phyloP scores from a whole-genome alignment of 2,113 vertebrate genomes.

The Donacobius atricapilla region DNA sequence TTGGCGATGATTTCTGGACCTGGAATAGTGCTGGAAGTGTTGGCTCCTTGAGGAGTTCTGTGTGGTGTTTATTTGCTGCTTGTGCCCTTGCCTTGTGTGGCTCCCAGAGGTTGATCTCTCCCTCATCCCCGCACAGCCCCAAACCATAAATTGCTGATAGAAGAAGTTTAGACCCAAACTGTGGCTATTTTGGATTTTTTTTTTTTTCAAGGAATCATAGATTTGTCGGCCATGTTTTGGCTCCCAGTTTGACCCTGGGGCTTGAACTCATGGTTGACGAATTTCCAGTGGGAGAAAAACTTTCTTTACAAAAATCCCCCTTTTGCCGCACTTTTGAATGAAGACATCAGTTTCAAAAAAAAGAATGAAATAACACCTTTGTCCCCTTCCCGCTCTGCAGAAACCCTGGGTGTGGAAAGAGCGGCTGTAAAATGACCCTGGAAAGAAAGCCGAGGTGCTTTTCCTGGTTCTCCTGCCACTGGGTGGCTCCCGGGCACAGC shows the following conservation, averaged over 20 bases:
- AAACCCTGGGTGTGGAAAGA: background rate
- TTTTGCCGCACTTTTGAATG: fast-evolving
- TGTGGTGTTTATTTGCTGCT: background rate
- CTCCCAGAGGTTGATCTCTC: background rate
- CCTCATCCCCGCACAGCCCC: background rate
- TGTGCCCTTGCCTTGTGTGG: background rate
- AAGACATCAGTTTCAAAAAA: fast-evolving
- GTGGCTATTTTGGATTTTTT: background rate
- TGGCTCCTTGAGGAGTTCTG: background rate
- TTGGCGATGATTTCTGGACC: background rate
- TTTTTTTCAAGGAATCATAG: background rate
- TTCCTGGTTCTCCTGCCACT: constrained; percentile 10
- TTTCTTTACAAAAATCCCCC: fast-evolving
- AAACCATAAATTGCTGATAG: fast-evolving
- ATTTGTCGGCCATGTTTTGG: background rate
- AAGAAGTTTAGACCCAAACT: background rate
- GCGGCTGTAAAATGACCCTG: background rate
- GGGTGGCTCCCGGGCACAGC: constrained; percentile 25
- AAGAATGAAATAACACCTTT: fast-evolving
- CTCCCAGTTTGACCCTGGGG: background rate
- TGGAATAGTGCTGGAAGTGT: background rate
- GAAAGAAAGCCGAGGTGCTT: background rate
- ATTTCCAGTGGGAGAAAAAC: background rate
- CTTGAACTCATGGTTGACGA: background rate
- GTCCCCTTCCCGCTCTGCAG: background rate